Evolutionary conservation across 2,797 vertebrate genomes (phyloP), one percentile per base, ranked within the genome.

Genomic region (Prionace glauca): DNA sequence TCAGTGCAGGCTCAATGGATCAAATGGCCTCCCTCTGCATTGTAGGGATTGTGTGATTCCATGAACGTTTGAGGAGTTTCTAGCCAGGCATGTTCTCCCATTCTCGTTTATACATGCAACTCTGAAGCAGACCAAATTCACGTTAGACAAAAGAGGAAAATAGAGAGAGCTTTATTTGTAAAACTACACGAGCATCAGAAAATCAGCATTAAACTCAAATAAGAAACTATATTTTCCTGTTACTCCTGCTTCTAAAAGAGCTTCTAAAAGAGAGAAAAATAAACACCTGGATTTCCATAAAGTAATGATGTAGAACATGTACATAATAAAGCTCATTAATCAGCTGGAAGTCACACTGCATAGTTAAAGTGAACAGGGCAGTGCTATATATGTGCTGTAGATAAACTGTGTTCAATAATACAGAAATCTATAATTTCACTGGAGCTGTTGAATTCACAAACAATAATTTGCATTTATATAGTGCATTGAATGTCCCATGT

Each of bases 241-340:
- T 32, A 18, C 50, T 95, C 41, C 29, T 50, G 12, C 22, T 45
- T n/a, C n/a, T n/a, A n/a, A n/a, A n/a, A 67, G 10, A 94, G 11
- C 0, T 41, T 74, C 26, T 60, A 20, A 95, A 32, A 45, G 26
- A 50, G 77, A 1, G 24, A 11, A 11, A 95, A 95, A 50, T 65
- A 32, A 45, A 94, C 45, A 29, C 36, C 50, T 71, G 36, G 22
- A 71, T 72, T 94, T 94, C 69, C 92, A 94, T 29, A 74, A 72
- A 95, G 71, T 95, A 95, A 95, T 95, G 69, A 77, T 74, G 93
- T 20, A 95, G 93, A 94, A 94, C 69, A 29, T 72, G 41, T 77
- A 74, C 71, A 74, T 56, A 95, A 95, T 95, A 95, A 56, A 95
- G 24, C 93, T 65, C 71, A 95, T 95, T 77, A 95, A 95, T 95